Evolutionary conservation across 2,888 invertebrate species (phyloP).

Genomic region (Lepidocyrtoides sp.): DNA sequence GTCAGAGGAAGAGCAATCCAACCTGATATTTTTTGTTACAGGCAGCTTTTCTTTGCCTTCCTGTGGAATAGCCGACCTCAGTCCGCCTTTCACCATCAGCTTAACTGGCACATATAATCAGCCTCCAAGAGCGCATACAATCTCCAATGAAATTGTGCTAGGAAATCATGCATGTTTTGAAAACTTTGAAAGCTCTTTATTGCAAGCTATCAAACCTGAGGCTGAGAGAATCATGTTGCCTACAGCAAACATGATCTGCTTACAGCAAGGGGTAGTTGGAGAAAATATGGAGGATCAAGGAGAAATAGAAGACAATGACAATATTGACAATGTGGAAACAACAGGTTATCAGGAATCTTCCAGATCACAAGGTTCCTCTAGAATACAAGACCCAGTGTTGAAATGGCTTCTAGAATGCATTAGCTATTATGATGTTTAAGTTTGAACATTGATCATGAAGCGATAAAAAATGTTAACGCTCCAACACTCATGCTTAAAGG

Average conservation of each 20-base stretch:
- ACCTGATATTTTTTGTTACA: conserved; percentile 45
- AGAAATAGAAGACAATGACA: not conserved
- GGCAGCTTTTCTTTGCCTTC: conserved; percentile 63
- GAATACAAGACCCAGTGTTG: not conserved
- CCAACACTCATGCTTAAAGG: too few species aligned
- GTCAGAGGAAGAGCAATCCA: conserved; percentile 40
- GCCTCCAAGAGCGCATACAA: conserved; percentile 21
- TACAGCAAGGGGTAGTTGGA: not conserved
- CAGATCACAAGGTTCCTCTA: not conserved
- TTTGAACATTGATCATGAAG: too few species aligned
- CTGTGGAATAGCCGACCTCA: conserved; percentile 37
- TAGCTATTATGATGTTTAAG: too few species aligned
- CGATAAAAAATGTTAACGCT: too few species aligned
- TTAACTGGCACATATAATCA: conserved; percentile 54
- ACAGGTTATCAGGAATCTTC: not conserved
- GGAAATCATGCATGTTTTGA: conserved; percentile 50
- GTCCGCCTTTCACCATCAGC: conserved; percentile 57
- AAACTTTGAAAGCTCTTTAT: conserved; percentile 46
- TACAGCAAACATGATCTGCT: not conserved
- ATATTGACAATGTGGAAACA: not conserved
- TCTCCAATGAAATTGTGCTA: conserved; percentile 53
- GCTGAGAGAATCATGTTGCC: conserved; percentile 34
- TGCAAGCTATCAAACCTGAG: conserved; percentile 48
- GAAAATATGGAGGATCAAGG: not conserved
- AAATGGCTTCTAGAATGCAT: too few species aligned